Evolutionary conservation across 2,888 invertebrate genomes (phyloP), one percentile per base, ranked within the genome.

Genomic region (Drosophila lutescens): DNA sequence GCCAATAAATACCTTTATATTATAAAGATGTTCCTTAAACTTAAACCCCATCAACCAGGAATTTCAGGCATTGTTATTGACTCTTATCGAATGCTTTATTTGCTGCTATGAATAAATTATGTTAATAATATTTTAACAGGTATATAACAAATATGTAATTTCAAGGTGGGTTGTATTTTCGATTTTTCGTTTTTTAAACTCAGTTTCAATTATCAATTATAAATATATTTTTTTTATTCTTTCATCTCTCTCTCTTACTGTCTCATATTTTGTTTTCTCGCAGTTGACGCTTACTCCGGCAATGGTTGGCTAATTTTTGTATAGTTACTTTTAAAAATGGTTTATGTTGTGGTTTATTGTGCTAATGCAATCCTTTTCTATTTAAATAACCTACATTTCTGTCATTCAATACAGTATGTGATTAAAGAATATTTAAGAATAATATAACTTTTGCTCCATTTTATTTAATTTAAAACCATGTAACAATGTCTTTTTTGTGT

Each of bases 91-190:
- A 86, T 86, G 72, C 73, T 82, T 82, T 86, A 86, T 86, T 86
- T 81, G 86, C 86, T 75, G 79, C 86, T 84, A 82, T 73, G 77
- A 82, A 81, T 86, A 82, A 81, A 86, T 80, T 78, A 82, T 76
- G 82, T 86, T 80, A 80, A 74, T 82, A 82, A 83, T 81, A 79
- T 76, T 89, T 76, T 82, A 90, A 88, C 90, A 90, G 89, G 88
- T 90, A 90, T 90, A 90, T 90, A 90, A 90, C 90, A 88, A 90
- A 90, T 90, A 90, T 90, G 90, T 90, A 90, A 89, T 90, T 87
- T 90, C 85, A 90, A 90, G 90, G 90, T 90, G 90, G 90, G 90
- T 86, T 90, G 89, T 90, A 84, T 90, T 88, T 90, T 89, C 90
- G 85, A 86, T 90, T 89, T 89, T 84, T 84, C 76, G 86, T 87